A percentile compares a stretch with the other conserved stretches of the same genome.
Conservation (phyloP, 2,797 vertebrate species). For the Gambusia yucatana region DNA sequence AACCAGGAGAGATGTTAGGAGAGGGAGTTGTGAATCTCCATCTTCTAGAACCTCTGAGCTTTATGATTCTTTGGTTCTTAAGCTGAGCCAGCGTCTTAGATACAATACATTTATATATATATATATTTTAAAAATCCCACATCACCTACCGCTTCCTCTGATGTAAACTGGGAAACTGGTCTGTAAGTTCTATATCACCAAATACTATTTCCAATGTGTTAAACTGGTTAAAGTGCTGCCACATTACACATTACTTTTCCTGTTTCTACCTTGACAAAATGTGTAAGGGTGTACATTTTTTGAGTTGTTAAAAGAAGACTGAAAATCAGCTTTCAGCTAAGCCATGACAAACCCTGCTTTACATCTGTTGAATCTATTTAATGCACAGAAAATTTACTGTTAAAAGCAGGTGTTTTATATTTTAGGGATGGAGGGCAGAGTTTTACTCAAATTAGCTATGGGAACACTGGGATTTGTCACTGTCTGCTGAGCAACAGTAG, state of each 20-base stretch:
- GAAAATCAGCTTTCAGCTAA: too few species aligned
- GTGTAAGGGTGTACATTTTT: too few species aligned
- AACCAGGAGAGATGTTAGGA: background rate
- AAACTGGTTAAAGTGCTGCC: background rate
- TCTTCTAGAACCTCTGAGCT: background rate
- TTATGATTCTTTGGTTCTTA: background rate
- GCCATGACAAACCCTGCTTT: too few species aligned
- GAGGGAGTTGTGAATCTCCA: background rate
- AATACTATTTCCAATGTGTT: background rate
- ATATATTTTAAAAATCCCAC: too few species aligned
- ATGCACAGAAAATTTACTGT: background rate
- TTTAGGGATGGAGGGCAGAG: background rate
- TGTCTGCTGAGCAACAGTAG: slow-evolving; percentile 86
- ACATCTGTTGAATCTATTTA: background rate
- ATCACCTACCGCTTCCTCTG: background rate
- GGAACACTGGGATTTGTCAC: background rate
- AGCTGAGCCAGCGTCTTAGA: background rate
- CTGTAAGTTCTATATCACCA: background rate
- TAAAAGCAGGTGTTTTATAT: background rate
- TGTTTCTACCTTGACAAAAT: too few species aligned
- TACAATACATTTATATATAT: background rate
- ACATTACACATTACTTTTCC: too few species aligned
- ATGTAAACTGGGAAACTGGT: too few species aligned
- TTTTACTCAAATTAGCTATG: background rate
- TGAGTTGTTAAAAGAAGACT: too few species aligned